A percentile compares a stretch with the other conserved stretches of the same genome.
phyloP scores from a whole-genome alignment of 2,113 vertebrate genomes.

The Chiloscyllium plagiosum region DNA sequence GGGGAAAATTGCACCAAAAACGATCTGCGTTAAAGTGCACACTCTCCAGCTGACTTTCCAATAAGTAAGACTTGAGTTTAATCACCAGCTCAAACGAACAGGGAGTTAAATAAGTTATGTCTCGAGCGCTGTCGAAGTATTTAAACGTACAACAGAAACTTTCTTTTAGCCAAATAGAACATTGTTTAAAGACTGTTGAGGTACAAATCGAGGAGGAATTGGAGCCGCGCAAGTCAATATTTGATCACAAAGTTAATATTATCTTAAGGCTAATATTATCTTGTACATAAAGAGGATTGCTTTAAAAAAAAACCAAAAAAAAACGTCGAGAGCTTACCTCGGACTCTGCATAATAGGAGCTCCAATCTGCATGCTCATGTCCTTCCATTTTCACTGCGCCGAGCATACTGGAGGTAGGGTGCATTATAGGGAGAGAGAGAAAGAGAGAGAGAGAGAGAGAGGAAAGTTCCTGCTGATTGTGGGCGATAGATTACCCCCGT shows the following conservation, averaged over 20 bases:
- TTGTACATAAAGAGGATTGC: slow-evolving; percentile 85
- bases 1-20: not conserved
- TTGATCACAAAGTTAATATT: slow-evolving; percentile 94
- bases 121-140: slow-evolving; percentile 21
- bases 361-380: slow-evolving; percentile 97
- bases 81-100: not conserved
- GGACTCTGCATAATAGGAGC: slow-evolving; percentile 91
- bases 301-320: slow-evolving; percentile 48
- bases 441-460: slow-evolving; percentile 48
- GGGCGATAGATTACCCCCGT: slow-evolving; percentile 51
- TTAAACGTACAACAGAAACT: slow-evolving; percentile 24
- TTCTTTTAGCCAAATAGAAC: slow-evolving; percentile 65
- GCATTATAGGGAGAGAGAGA: slow-evolving; percentile 50
- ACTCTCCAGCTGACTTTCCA: not conserved
- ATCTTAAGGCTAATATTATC: slow-evolving; percentile 88
- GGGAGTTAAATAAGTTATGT: not conserved
- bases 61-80: not conserved
- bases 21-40: not conserved
- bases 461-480: slow-evolving; percentile 54
- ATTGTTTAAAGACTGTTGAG: slow-evolving; percentile 79
- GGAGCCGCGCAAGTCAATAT: slow-evolving; percentile 94
- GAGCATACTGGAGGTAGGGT: slow-evolving; percentile 91
- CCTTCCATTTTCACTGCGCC: slow-evolving; percentile 99
- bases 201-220: slow-evolving; percentile 89
- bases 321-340: slow-evolving; percentile 69